Conservation (phyloP, 2,113 vertebrate genomes). For the Emydura subglobosa region DNA sequence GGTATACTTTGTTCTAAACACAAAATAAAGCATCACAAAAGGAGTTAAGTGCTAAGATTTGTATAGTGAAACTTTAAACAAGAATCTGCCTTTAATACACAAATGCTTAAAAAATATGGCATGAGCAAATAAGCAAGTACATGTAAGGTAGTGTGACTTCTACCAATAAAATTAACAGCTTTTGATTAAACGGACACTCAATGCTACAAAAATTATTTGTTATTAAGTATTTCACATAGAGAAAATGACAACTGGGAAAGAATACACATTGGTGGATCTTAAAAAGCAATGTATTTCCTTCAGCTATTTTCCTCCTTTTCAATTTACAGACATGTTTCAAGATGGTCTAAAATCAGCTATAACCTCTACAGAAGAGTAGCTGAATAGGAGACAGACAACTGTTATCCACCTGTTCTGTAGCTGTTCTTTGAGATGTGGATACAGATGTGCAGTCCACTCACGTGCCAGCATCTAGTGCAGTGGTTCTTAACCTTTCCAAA, state of each 20-base stretch:
- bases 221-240: background rate
- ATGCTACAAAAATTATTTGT: background rate
- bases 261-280: background rate
- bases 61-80: background rate
- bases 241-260: background rate
- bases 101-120: background rate
- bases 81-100: background rate
- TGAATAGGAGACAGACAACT: background rate
- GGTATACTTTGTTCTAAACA: constrained; percentile 94
- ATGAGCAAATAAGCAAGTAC: background rate
- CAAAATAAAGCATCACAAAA: constrained; percentile 49
- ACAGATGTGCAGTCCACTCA: background rate
- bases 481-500: too few species aligned
- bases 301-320: background rate
- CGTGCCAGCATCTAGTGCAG: background rate
- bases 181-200: background rate
- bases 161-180: background rate
- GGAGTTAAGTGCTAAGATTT: background rate
- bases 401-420: background rate
- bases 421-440: background rate
- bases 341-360: background rate
- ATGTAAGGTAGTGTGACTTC: background rate
- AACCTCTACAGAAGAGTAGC: background rate
- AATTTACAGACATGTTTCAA: background rate
- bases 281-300: background rate